phyloP scores from a whole-genome alignment of 2,113 vertebrate genomes.

The Cavia aperea region DNA sequence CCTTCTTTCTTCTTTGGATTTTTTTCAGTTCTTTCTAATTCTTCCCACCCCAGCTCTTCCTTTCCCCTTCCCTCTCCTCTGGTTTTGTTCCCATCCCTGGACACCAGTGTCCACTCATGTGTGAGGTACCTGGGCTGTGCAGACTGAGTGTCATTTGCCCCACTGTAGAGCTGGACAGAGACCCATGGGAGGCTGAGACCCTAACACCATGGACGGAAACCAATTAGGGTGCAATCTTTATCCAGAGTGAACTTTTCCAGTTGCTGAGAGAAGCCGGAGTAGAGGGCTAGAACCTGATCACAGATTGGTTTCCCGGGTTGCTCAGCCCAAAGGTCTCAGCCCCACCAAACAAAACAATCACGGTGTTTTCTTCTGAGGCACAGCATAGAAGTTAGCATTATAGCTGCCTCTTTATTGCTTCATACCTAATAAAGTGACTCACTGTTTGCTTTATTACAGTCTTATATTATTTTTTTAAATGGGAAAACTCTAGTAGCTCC shows the following conservation, averaged over 20 bases:
- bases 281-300: not conserved
- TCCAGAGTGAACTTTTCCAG: not conserved
- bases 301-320: not conserved
- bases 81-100: rapidly evolving
- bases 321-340: not conserved
- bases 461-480: slow-evolving; percentile 57
- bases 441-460: slow-evolving; percentile 67
- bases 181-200: not conserved
- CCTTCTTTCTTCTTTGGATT: too few relatives aligned
- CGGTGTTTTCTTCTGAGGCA: slow-evolving; percentile 48
- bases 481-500: slow-evolving; percentile 56
- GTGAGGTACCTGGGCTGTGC: not conserved
- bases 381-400: slow-evolving; percentile 49
- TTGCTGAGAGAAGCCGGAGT: not conserved
- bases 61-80: not conserved
- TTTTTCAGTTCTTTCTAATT: not conserved
- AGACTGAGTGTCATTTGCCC: not conserved
- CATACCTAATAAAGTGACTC: slow-evolving; percentile 70
- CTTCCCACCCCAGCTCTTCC: not conserved
- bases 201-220: not conserved
- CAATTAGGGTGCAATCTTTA: not conserved
- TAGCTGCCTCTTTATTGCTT: slow-evolving; percentile 70
- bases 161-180: not conserved
- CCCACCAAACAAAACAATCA: slow-evolving; percentile 30
- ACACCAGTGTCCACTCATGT: not conserved